These are phyloP conservation scores for Pica pica DNA, from an alignment of 2,113 vertebrate genomes.

Conservation along the genomic window DNA sequence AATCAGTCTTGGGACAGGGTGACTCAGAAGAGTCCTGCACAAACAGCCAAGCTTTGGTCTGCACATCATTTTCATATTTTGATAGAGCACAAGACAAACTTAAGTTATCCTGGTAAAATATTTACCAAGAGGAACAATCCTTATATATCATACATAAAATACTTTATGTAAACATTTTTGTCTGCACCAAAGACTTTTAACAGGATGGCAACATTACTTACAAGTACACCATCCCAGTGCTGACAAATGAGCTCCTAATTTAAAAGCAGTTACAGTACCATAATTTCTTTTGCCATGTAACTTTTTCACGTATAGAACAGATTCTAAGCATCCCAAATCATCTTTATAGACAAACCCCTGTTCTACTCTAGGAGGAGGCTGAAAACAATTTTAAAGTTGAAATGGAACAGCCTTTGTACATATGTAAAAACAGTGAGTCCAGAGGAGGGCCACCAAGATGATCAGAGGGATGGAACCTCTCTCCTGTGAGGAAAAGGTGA, in stretches of 20 bases:
- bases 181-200: not conserved
- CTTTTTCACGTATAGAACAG: not conserved
- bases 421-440: not conserved
- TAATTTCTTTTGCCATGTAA: not conserved
- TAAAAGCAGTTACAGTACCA: not conserved
- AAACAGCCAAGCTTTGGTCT: not conserved
- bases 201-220: not conserved
- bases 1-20: not conserved
- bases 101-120: not conserved
- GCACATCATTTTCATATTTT: not conserved
- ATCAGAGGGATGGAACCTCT: not conserved
- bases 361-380: not conserved
- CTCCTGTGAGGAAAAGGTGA: not conserved
- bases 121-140: not conserved
- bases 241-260: not conserved
- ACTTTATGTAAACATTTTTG: not conserved
- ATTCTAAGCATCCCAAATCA: not conserved
- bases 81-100: not conserved
- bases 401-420: not conserved
- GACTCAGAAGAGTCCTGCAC: not conserved
- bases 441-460: not conserved
- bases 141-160: not conserved
- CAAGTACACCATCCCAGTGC: not conserved
- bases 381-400: not conserved
- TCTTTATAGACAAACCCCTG: not conserved